Conservation (phyloP, 2,797 vertebrate species). For the Florisuga fusca region DNA sequence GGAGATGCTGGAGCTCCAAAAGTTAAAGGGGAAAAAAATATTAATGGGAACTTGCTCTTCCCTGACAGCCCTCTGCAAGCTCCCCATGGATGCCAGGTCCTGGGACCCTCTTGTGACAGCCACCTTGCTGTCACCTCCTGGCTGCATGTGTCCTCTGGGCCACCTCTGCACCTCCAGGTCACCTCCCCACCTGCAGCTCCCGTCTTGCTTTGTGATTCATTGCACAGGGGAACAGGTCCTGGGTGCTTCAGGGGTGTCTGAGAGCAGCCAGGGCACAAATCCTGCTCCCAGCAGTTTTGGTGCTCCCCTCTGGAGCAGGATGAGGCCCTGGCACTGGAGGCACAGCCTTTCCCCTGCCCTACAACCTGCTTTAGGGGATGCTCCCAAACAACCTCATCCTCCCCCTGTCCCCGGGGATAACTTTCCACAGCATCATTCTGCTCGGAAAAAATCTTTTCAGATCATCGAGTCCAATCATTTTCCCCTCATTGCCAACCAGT, state of each 20-base stretch:
- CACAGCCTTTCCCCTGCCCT: neutral
- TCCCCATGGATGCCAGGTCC: rapidly evolving
- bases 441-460: too few species aligned
- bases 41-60: rapidly evolving
- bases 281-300: rapidly evolving
- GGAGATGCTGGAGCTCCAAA: rapidly evolving
- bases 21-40: rapidly evolving
- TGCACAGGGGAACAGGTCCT: neutral
- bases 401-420: rapidly evolving
- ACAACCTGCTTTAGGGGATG: neutral
- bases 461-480: too few species aligned
- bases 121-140: neutral
- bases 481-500: neutral
- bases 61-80: rapidly evolving
- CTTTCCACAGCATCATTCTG: neutral
- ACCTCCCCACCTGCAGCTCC: neutral
- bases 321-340: neutral
- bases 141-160: neutral
- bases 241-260: neutral
- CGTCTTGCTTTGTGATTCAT: neutral
- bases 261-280: neutral
- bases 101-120: neutral
- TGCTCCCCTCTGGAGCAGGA: neutral
- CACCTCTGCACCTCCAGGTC: neutral
- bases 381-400: neutral